These are phyloP conservation scores for Acipenser ruthenus DNA, from an alignment of 2,797 vertebrate genomes.

Conservation along the genomic window DNA sequence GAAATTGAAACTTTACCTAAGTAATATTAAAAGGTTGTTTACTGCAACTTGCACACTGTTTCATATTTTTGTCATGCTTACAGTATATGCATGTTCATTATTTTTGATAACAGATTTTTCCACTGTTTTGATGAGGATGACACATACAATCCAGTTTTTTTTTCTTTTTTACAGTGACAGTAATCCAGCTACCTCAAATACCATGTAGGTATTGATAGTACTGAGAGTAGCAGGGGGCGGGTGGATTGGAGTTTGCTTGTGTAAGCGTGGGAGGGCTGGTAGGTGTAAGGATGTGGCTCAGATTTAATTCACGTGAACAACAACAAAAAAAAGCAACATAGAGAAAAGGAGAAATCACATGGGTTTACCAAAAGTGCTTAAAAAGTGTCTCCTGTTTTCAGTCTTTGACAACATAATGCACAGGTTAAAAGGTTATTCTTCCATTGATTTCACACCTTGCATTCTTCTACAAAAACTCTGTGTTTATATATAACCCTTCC, in stretches of 20 bases:
- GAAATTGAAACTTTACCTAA: not conserved
- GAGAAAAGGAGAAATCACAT: not conserved
- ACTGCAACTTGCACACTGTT: constrained; percentile 23
- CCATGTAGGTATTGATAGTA: constrained; percentile 7
- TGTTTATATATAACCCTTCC: too few species aligned
- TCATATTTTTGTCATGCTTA: too few species aligned
- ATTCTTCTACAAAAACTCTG: too few species aligned
- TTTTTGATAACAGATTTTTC: constrained; percentile 24
- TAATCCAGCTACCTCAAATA: not conserved
- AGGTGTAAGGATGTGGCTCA: not conserved
- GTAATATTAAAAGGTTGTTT: constrained; percentile 18
- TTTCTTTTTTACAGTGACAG: not conserved
- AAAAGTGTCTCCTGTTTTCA: too few species aligned
- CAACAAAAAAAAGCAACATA: not conserved
- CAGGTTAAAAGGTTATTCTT: too few species aligned
- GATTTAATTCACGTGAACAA: not conserved
- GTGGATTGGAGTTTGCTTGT: constrained; percentile 7
- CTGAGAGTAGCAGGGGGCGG: not conserved
- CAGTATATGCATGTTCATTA: too few species aligned
- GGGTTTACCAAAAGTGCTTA: too few species aligned
- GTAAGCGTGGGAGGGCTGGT: constrained; percentile 4
- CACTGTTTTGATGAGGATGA: constrained; percentile 29
- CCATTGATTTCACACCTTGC: too few species aligned
- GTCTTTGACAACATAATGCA: too few species aligned
- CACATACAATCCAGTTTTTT: constrained; percentile 22